phyloP scores from a whole-genome alignment of 2,888 invertebrate genomes.

The Lochmaea capreae region DNA sequence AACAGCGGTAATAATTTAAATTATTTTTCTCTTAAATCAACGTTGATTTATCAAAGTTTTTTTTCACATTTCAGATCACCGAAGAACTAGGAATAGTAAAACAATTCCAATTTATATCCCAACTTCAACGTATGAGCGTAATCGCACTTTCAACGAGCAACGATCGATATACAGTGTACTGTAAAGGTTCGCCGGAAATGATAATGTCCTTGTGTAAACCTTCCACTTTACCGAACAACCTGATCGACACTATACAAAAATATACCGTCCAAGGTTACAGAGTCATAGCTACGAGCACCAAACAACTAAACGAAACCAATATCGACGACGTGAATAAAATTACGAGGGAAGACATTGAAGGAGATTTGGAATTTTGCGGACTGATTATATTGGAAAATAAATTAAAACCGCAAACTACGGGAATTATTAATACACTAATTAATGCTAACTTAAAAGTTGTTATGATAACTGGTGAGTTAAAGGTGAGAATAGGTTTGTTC shows the following conservation, averaged over 20 bases:
- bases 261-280: conserved; percentile 91
- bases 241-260: conserved; percentile 77
- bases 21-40: no score
- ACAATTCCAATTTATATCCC: conserved; percentile 85
- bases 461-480: conserved; percentile 89
- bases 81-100: conserved; percentile 70
- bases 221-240: conserved; percentile 81
- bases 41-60: neutral
- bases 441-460: conserved; percentile 89
- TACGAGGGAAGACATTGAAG: conserved; percentile 83
- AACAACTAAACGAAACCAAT: conserved; percentile 71
- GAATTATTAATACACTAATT: conserved; percentile 81
- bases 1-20: neutral
- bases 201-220: conserved; percentile 79
- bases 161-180: conserved; percentile 81
- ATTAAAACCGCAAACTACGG: conserved; percentile 86
- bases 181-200: conserved; percentile 96
- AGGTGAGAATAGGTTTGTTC: neutral
- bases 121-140: conserved; percentile 90
- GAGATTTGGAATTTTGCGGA: conserved; percentile 83
- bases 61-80: conserved; percentile 28
- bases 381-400: conserved; percentile 95
- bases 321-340: conserved; percentile 78
- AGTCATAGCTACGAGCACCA: conserved; percentile 87
- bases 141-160: conserved; percentile 78